These are phyloP conservation scores for Noctua pronuba DNA, from an alignment of 2,888 invertebrate species.

Conservation along the genomic window DNA sequence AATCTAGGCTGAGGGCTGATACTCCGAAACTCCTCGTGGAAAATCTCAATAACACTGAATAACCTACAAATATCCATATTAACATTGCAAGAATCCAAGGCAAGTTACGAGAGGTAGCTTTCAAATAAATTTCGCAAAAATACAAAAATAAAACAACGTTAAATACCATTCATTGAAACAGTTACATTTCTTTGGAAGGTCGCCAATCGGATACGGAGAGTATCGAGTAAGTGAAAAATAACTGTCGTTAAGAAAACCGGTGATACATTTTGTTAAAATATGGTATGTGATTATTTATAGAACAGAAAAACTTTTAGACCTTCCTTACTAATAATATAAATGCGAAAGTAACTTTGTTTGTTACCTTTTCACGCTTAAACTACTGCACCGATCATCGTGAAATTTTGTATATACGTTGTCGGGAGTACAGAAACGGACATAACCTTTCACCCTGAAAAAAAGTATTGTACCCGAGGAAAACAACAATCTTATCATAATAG, in stretches of 20 bases:
- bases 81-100: not conserved
- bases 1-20: not conserved
- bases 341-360: no score
- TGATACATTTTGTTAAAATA: slow-evolving; percentile 42
- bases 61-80: not conserved
- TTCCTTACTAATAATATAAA: no score
- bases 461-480: no score
- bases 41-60: not conserved
- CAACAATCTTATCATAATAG: no score
- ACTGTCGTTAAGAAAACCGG: slow-evolving; percentile 42
- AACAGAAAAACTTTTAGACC: not conserved
- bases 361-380: no score
- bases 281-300: slow-evolving; percentile 20
- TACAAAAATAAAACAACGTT: slow-evolving; percentile 40
- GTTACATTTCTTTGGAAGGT: slow-evolving; percentile 58
- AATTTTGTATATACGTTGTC: no score
- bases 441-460: no score
- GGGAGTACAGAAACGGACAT: no score
- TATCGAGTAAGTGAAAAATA: slow-evolving; percentile 62
- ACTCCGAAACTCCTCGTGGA: not conserved
- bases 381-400: no score
- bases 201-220: slow-evolving; percentile 62
- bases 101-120: slow-evolving; percentile 6
- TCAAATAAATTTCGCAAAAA: slow-evolving; percentile 28
- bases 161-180: slow-evolving; percentile 62